Percentiles rank a stretch among this genome's conserved stretches.
Evolutionary conservation across 2,888 invertebrate genomes (phyloP).

Genomic region (Spicauda simplicius): DNA sequence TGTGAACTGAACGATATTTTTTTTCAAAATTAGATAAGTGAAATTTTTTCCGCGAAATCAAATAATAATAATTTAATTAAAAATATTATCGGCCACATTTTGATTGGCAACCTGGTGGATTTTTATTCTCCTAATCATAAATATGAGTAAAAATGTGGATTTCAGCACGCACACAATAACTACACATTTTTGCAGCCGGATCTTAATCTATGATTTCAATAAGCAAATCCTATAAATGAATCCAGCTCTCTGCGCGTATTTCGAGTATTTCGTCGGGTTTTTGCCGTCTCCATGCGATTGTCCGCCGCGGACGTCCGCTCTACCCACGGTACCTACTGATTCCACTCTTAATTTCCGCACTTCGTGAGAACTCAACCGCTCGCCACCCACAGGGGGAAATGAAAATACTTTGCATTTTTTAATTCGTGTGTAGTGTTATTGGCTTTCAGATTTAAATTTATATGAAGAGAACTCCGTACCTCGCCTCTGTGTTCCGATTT

Average conservation of each 20-base stretch:
- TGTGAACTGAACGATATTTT: too few relatives aligned
- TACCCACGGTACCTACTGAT: slow-evolving; percentile 56
- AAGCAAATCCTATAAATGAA: slow-evolving; percentile 16
- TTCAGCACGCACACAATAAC: too few relatives aligned
- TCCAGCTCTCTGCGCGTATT: slow-evolving; percentile 3
- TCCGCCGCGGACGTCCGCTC: slow-evolving; percentile 57
- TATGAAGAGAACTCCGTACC: slow-evolving; percentile 36
- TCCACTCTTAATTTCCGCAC: slow-evolving; percentile 73
- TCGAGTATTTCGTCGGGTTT: slow-evolving; percentile 14
- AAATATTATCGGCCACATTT: too few relatives aligned
- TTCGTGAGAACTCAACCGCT: slow-evolving; percentile 52
- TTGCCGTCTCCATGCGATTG: slow-evolving; percentile 42
- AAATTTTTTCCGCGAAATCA: too few relatives aligned
- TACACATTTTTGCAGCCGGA: too few relatives aligned
- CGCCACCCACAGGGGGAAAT: slow-evolving; percentile 63
- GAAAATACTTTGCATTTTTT: slow-evolving; percentile 71
- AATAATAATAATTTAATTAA: too few relatives aligned
- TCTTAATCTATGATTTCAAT: too few relatives aligned
- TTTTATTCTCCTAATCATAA: too few relatives aligned
- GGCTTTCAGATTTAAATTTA: slow-evolving; percentile 51
- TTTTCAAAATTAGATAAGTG: too few relatives aligned
- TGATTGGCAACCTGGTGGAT: too few relatives aligned
- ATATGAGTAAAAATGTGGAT: too few relatives aligned
- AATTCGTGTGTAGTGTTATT: slow-evolving; percentile 57
- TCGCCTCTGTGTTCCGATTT: slow-evolving; percentile 30